Percentiles rank a stretch among this genome's conserved stretches.
These are phyloP conservation scores for Drosophila sechellia DNA, from an alignment of 1,140 invertebrate species.

Conservation along the genomic window DNA sequence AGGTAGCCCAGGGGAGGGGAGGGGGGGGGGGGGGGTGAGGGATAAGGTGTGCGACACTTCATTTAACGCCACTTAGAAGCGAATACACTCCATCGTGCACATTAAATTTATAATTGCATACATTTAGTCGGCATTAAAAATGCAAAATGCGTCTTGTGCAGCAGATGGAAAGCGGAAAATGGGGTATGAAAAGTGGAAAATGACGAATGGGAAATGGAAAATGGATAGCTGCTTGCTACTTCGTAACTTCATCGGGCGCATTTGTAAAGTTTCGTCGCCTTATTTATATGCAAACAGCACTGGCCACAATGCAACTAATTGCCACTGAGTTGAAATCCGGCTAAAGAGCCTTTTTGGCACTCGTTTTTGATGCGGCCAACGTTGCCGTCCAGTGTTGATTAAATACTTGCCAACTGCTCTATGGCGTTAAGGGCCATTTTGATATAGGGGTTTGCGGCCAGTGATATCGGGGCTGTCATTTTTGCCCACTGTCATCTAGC, in stretches of 20 bases:
- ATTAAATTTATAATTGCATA: slow-evolving; percentile 54
- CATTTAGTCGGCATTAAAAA: slow-evolving; percentile 55
- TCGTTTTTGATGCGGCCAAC: slow-evolving; percentile 22
- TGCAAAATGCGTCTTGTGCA: slow-evolving; percentile 51
- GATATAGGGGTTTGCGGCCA: slow-evolving; percentile 30
- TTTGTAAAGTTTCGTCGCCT: slow-evolving; percentile 59
- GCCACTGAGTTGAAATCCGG: slow-evolving; percentile 4
- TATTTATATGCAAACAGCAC: slow-evolving; percentile 65
- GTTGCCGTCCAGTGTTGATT: slow-evolving; percentile 58
- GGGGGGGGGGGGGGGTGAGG: not conserved
- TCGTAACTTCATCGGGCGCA: slow-evolving; percentile 54
- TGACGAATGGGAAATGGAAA: not conserved
- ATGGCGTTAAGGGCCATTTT: slow-evolving; percentile 29
- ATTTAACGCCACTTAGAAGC: slow-evolving; percentile 20
- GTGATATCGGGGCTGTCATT: slow-evolving; percentile 29
- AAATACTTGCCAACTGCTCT: slow-evolving; percentile 57
- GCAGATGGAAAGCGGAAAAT: slow-evolving; percentile 17
- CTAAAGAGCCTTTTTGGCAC: not conserved
- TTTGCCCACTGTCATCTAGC: slow-evolving; percentile 14
- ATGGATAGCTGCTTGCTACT: not conserved
- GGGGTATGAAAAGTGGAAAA: not conserved
- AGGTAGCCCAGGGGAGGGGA: not conserved
- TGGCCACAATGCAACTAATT: slow-evolving; percentile 52
- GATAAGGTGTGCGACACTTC: not conserved
- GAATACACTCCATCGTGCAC: slow-evolving; percentile 11